Conservation (phyloP, 2,797 vertebrate species). For the Spea hammondii region DNA sequence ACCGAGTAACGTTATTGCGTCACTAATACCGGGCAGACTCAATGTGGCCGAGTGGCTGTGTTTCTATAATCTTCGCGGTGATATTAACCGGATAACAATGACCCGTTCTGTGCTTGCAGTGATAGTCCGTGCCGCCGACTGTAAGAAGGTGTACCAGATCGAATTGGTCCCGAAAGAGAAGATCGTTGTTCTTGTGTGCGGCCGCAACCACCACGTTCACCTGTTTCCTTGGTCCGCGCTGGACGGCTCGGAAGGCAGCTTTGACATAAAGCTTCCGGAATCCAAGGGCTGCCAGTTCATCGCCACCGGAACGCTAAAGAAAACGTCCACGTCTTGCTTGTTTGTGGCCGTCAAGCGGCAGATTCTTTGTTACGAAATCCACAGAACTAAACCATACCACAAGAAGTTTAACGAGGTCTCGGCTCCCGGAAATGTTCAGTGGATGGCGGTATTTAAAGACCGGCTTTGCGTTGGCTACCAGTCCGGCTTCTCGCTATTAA, state of each 20-base stretch:
- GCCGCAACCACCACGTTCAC: conserved; percentile 88
- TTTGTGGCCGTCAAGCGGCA: conserved; percentile 87
- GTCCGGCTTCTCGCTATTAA: conserved; percentile 90
- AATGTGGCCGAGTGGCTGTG: too few relatives aligned
- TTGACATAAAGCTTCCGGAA: conserved; percentile 86
- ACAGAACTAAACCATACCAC: conserved; percentile 79
- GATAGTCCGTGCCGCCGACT: conserved; percentile 90
- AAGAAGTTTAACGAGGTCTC: conserved; percentile 84
- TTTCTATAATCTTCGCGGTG: too few relatives aligned
- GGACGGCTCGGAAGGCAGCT: conserved; percentile 81
- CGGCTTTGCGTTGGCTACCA: conserved; percentile 91
- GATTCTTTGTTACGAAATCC: conserved; percentile 89
- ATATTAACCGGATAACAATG: not conserved
- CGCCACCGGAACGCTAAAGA: conserved; percentile 73
- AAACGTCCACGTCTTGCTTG: conserved; percentile 79
- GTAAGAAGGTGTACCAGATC: conserved; percentile 91
- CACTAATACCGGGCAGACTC: too few relatives aligned
- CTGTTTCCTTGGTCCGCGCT: conserved; percentile 85
- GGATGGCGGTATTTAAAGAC: conserved; percentile 86
- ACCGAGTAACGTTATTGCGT: too few relatives aligned
- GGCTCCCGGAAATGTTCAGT: conserved; percentile 86
- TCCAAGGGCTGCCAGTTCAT: conserved; percentile 93
- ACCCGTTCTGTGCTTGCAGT: conserved; percentile 67
- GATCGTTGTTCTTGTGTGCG: conserved; percentile 82
- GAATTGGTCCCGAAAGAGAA: conserved; percentile 87